Evolutionary conservation across 2,888 invertebrate genomes (phyloP), one percentile per base, ranked within the genome.

Genomic region (Smittia sp.): DNA sequence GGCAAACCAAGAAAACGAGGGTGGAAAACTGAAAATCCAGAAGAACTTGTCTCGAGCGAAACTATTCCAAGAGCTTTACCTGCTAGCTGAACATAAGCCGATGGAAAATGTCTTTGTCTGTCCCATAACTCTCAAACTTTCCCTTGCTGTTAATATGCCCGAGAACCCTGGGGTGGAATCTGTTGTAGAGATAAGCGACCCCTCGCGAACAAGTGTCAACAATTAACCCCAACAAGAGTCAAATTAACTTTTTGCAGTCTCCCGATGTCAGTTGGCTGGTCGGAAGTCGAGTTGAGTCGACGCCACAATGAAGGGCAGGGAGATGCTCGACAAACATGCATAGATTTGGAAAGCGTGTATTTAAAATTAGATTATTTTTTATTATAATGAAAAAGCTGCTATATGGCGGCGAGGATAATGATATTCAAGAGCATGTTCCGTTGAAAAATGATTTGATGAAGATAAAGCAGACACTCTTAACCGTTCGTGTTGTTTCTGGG

Each of bases 381-480:
- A 69, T 69, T 54, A 54, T 69, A 69, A 69, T 54, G 54, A 69
- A 69, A 41, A 41, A 24, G 25, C n/a, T 69, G 41, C 20, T 69
- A 41, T 69, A 41, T 69, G 69, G 27, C 52, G 52, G 15, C 69
- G 69, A 52, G 62, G 72, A 58, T 72, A 72, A 72, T 72, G 72
- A 72, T 39, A 72, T 72, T 72, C 72, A 72, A 22, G 72, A 72
- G 72, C 72, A 72, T 72, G 72, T 63, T 62, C 46, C 72, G 58
- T 62, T 72, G 72, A 72, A 62, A 72, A 72, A 58, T 72, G 62
- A 72, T 72, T 72, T 38, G 72, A 72, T 72, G 72, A 62, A 72
- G 72, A 72, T 72, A 72, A 58, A 72, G 72, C 72, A 72, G 72
- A 72, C 54, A 41, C 58, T 72, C 15, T 62, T 62, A 58, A 58